Percentiles rank a stretch among this genome's conserved stretches.
Evolutionary conservation across 1,140 invertebrate species (phyloP).

Genomic region (Tetraneura akinire): DNA sequence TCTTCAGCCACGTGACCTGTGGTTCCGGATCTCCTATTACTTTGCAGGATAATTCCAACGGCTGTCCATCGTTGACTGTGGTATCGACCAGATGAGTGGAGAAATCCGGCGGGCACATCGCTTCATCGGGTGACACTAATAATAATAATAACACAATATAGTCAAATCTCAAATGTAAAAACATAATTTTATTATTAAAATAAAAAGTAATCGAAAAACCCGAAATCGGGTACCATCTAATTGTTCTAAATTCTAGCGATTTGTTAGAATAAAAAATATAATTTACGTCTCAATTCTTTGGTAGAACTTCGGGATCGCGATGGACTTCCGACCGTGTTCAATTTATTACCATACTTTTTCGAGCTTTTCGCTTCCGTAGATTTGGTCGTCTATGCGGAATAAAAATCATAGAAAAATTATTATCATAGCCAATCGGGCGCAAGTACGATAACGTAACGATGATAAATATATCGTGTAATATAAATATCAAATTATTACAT

Average conservation of each 20-base stretch:
- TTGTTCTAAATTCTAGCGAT: neutral
- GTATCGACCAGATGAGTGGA: constrained; percentile 70
- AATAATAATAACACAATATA: too few species aligned
- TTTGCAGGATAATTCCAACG: constrained; percentile 73
- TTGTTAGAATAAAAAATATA: neutral
- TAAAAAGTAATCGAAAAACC: neutral
- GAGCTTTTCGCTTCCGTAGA: constrained; percentile 61
- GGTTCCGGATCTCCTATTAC: constrained; percentile 91
- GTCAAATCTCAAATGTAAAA: too few species aligned
- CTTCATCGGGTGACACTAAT: constrained; percentile 83
- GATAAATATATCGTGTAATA: too few species aligned
- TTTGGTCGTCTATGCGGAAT: constrained; percentile 27
- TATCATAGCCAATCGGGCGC: too few species aligned
- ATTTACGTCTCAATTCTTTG: constrained; percentile 84
- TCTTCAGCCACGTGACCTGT: constrained; percentile 83
- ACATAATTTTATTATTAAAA: neutral
- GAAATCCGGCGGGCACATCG: constrained; percentile 84
- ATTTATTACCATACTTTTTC: constrained; percentile 75
- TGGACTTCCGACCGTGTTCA: constrained; percentile 62
- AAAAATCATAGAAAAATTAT: neutral
- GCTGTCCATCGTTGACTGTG: constrained; percentile 79
- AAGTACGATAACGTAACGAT: too few species aligned
- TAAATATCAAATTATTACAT: too few species aligned
- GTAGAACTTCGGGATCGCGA: constrained; percentile 84
- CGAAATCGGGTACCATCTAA: neutral